Conservation (phyloP, 2,113 vertebrate genomes). For the Burhinus oedicnemus region DNA sequence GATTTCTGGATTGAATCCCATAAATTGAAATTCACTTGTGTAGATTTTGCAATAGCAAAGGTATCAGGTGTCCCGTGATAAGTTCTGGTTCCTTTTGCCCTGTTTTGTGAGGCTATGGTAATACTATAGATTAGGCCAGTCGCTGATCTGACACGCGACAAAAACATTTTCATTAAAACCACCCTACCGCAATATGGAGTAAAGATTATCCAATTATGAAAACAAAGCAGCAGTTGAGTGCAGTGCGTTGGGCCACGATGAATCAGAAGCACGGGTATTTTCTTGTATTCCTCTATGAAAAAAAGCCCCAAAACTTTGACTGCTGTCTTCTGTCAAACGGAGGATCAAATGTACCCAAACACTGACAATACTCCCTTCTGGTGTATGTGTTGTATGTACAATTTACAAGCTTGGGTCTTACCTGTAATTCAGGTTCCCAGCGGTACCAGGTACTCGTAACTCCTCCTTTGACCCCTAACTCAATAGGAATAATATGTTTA, state of each 20-base stretch:
- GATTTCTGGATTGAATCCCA: background rate
- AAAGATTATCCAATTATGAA: background rate
- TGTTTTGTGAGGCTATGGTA: background rate
- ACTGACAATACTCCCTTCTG: background rate
- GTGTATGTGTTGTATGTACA: rapidly evolving
- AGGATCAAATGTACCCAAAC: background rate
- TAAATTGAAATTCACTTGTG: background rate
- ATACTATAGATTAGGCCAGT: background rate
- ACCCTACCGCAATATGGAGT: background rate
- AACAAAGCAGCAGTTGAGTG: background rate
- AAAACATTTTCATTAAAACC: background rate
- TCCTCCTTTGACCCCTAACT: background rate
- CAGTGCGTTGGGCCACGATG: rapidly evolving
- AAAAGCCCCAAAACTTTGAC: background rate
- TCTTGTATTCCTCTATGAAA: background rate
- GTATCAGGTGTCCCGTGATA: background rate
- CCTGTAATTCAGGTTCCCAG: background rate
- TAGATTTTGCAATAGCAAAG: background rate
- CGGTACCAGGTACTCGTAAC: background rate
- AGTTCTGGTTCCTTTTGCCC: background rate
- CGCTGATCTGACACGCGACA: background rate
- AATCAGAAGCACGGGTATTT: background rate
- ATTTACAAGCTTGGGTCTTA: background rate
- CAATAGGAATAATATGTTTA: background rate
- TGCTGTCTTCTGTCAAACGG: background rate